Base-by-base conservation (phyloP, 2,797 vertebrate genomes). In the Acrossocheilus fasciatus region DNA sequence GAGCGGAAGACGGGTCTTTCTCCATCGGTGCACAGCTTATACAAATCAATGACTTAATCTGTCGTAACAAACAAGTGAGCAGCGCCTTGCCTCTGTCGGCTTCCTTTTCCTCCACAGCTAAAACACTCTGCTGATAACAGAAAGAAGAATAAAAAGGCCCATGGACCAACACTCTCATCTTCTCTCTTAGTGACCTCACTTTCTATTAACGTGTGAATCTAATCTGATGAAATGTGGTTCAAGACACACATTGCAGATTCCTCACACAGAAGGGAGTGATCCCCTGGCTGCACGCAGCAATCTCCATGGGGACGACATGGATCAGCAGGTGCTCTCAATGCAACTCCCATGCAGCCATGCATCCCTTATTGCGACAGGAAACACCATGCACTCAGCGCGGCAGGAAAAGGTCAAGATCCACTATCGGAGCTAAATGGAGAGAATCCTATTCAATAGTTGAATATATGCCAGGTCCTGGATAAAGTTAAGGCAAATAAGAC, bases 31-130 rank as follows among this genome's bases (percentile, higher is more conserved):
- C 93, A 94, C 93, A 89, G 87, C 93, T 93, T 94, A 94, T 92
- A 93, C 93, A 94, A 96, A 96, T 96, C 94, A 91, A 95, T 96
- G 90, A 93, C 92, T 94, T 95, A 95, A 96, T 95, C 94, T 94
- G 93, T 94, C 72, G 92, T 94, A 95, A 95, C 94, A 95, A 96
- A 96, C 93, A 94, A 95, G 93, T 93, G 95, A 95, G 93, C 94
- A 94, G 90, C 91, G 90, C 92, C 92, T 92, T 92, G 90, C 87
- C 89, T 87, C 52, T 23, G 62, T 75, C 74, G 83, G 47, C 64
- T 79, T 82, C 62, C 83, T 76, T 62, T 76, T 54, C 43, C 81
- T 82, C 23, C 23, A 30, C 70, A 45, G 81, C 84, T 80, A 82
- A 88, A 86, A 88, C 72, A 86, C 78, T 84, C 66, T 4, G 15